phyloP scores from a whole-genome alignment of 2,113 vertebrate species.

The Xiphias gladius region DNA sequence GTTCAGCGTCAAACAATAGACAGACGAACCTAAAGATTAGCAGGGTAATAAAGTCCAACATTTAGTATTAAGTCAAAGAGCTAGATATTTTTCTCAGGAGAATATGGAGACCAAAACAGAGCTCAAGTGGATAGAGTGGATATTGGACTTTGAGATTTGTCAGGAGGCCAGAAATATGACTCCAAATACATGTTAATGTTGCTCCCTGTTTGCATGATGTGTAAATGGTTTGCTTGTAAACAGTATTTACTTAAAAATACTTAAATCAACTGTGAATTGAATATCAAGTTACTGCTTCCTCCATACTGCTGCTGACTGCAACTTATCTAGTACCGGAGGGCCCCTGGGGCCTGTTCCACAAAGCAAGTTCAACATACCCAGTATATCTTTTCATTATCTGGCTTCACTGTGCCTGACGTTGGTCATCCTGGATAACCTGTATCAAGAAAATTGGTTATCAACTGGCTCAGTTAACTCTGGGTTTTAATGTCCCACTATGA shows the following conservation, averaged over 20 bases:
- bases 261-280: background rate
- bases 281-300: background rate
- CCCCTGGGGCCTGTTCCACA: no score
- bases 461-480: no score
- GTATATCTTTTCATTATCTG: no score
- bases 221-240: background rate
- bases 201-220: background rate
- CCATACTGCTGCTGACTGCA: background rate
- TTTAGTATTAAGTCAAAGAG: background rate
- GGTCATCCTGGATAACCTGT: no score
- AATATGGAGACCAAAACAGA: background rate
- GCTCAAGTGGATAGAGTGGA: background rate
- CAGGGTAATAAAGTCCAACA: background rate
- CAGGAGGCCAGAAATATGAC: background rate
- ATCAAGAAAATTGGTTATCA: no score
- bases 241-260: background rate
- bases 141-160: conserved; percentile 6
- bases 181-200: background rate
- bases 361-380: no score
- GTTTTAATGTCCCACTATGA: no score
- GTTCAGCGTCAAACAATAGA: background rate
- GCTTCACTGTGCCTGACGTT: no score
- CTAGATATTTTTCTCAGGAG: background rate
- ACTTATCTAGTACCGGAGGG: background rate
- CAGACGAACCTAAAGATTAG: background rate